Evolutionary conservation across 2,888 invertebrate species (phyloP).

Genomic region (Acleris laterana): DNA sequence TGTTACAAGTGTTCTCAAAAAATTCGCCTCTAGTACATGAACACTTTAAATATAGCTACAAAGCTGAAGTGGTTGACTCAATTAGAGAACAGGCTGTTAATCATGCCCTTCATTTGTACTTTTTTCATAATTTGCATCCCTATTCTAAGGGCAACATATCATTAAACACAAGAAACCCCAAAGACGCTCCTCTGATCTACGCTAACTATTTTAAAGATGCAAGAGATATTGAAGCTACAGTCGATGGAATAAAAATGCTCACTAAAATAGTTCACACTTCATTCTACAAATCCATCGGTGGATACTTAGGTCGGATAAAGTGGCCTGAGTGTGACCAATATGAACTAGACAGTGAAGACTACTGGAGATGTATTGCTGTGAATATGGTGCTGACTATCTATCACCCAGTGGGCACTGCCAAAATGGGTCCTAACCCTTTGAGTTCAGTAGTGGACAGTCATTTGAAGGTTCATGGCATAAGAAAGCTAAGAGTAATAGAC

Average conservation of each 20-base stretch:
- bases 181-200: slow-evolving; percentile 84
- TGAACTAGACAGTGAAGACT: slow-evolving; percentile 51
- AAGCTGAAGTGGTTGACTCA: slow-evolving; percentile 49
- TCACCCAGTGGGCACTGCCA: slow-evolving; percentile 87
- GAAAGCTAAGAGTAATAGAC: slow-evolving; percentile 88
- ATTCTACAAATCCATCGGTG: slow-evolving; percentile 56
- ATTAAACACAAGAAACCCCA: slow-evolving; percentile 82
- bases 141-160: slow-evolving; percentile 81
- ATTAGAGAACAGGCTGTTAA: slow-evolving; percentile 53
- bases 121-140: slow-evolving; percentile 72
- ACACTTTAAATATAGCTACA: slow-evolving; percentile 47
- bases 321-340: slow-evolving; percentile 54
- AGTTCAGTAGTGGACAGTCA: slow-evolving; percentile 77
- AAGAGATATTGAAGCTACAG: slow-evolving; percentile 72
- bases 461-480: slow-evolving; percentile 86
- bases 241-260: slow-evolving; percentile 55
- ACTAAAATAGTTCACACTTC: slow-evolving; percentile 53
- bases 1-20: slow-evolving; percentile 51
- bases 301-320: slow-evolving; percentile 52
- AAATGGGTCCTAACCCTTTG: slow-evolving; percentile 84
- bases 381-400: slow-evolving; percentile 82
- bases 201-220: slow-evolving; percentile 86
- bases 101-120: slow-evolving; percentile 56
- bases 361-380: slow-evolving; percentile 67
- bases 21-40: slow-evolving; percentile 66